These are phyloP conservation scores for Trimorus sp. DNA, from an alignment of 2,888 invertebrate species.

Conservation along the genomic window DNA sequence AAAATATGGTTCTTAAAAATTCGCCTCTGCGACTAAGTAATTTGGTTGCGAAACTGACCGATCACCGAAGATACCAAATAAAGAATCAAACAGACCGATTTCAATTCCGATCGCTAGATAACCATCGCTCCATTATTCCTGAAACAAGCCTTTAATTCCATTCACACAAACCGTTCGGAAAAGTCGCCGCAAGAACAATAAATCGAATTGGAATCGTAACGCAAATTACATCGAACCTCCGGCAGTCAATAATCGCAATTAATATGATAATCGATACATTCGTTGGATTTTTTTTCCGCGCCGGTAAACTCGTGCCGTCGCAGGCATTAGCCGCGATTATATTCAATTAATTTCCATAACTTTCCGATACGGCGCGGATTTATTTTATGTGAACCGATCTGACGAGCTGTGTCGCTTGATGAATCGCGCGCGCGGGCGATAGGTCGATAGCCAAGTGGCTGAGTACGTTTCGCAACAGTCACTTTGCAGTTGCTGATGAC, in stretches of 20 bases:
- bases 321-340: conserved; percentile 32
- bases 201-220: conserved; percentile 12
- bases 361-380: conserved; percentile 24
- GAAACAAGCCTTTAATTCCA: conserved; percentile 18
- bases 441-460: conserved; percentile 58
- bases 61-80: conserved; percentile 73
- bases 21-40: conserved; percentile 71
- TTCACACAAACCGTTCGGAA: conserved; percentile 5
- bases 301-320: conserved; percentile 28
- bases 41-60: conserved; percentile 71
- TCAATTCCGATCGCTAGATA: conserved; percentile 35
- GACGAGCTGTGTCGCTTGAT: conserved; percentile 23
- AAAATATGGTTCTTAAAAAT: conserved; percentile 43
- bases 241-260: conserved; percentile 31
- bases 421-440: conserved; percentile 52
- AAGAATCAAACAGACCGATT: conserved; percentile 72
- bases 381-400: conserved; percentile 29
- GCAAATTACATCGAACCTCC: neutral
- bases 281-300: conserved; percentile 19
- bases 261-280: conserved; percentile 28
- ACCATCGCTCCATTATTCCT: conserved; percentile 46
- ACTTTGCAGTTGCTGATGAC: conserved; percentile 52
- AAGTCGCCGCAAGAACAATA: neutral
- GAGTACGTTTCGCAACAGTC: conserved; percentile 54
- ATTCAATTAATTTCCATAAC: conserved; percentile 48